These are phyloP conservation scores for Amphipyra berbera DNA, from an alignment of 2,888 invertebrate genomes.

Conservation along the genomic window DNA sequence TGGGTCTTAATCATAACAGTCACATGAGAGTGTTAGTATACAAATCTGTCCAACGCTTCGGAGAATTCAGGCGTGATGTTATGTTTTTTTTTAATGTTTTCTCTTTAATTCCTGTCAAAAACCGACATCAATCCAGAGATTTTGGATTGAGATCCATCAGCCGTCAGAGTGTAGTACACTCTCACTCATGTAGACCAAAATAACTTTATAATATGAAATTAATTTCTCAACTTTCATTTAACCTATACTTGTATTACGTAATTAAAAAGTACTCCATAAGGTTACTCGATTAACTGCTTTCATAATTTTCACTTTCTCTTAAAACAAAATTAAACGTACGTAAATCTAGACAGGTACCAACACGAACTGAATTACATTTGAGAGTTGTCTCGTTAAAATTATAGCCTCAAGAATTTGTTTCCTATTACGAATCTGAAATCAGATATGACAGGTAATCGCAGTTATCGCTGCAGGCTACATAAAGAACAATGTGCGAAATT, in stretches of 20 bases:
- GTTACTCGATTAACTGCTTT: constrained; percentile 27
- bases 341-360: constrained; percentile 36
- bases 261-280: constrained; percentile 27
- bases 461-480: constrained; percentile 56
- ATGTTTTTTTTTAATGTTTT: no score
- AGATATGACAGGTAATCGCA: constrained; percentile 65
- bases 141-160: no score
- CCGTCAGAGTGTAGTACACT: no score
- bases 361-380: constrained; percentile 46
- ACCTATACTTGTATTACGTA: constrained; percentile 6
- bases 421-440: constrained; percentile 52
- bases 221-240: constrained; percentile 12
- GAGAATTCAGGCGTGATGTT: no score
- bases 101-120: no score
- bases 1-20: no score
- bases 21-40: no score
- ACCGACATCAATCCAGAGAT: no score
- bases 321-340: constrained; percentile 19
- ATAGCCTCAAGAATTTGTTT: constrained; percentile 48
- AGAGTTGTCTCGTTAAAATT: constrained; percentile 40
- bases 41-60: no score
- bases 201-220: neutral
- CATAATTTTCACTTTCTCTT: constrained; percentile 52
- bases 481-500: constrained; percentile 60
- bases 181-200: neutral